These are phyloP conservation scores for Leptogaster cylindrica DNA, from an alignment of 2,888 invertebrate species.

Conservation along the genomic window DNA sequence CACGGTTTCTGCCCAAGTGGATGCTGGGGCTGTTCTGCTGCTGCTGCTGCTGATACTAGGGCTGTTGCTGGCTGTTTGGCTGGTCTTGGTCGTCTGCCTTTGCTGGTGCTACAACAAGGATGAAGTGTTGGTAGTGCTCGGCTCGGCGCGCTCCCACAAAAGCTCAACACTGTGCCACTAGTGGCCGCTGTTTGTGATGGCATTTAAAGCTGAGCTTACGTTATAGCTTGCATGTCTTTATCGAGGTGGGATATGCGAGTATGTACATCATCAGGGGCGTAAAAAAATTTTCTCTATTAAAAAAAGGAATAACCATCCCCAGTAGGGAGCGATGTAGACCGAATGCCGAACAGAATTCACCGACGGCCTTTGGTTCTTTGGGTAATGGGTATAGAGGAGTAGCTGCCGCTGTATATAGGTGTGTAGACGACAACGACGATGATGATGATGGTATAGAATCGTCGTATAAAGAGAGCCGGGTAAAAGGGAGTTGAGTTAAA, in stretches of 20 bases:
- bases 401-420: conserved; percentile 25
- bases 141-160: conserved; percentile 40
- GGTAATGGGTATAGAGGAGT: conserved; percentile 30
- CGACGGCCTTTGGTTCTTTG: conserved; percentile 39
- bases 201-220: conserved; percentile 37
- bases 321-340: conserved; percentile 17
- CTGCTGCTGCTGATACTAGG: neutral
- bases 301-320: conserved; percentile 40
- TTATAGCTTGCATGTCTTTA: conserved; percentile 39
- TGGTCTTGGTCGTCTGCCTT: conserved; percentile 34
- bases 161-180: conserved; percentile 22
- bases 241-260: conserved; percentile 35
- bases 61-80: conserved; percentile 28
- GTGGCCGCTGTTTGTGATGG: conserved; percentile 4
- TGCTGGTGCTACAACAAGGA: neutral
- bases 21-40: conserved; percentile 6
- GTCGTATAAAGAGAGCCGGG: conserved; percentile 29
- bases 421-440: conserved; percentile 38
- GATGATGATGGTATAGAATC: conserved; percentile 29
- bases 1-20: conserved; percentile 7
- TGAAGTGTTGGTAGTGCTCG: conserved; percentile 29
- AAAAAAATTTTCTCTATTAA: conserved; percentile 43
- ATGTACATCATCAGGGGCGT: conserved; percentile 45
- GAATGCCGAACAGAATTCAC: conserved; percentile 19
- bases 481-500: conserved; percentile 17